Percentiles rank a stretch among this genome's conserved stretches.
Conservation (phyloP, 2,797 vertebrate species). For the Scomberomorus guttatus region DNA sequence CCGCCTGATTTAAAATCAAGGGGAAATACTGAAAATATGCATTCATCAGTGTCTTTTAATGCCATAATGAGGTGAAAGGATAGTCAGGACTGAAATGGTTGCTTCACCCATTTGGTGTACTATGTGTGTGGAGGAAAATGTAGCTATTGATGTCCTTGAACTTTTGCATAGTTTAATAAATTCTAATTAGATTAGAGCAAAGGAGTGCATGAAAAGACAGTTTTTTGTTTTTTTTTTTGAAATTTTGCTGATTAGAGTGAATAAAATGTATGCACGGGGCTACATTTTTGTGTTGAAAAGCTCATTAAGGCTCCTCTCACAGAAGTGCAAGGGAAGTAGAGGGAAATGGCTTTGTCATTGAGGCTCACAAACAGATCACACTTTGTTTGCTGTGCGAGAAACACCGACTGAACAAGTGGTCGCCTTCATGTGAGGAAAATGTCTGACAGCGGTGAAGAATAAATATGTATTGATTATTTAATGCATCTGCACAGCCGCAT, state of each 20-base stretch:
- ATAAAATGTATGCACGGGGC: constrained; percentile 66
- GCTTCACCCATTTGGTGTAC: constrained; percentile 39
- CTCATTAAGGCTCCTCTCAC: constrained; percentile 72
- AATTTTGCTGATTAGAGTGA: constrained; percentile 79
- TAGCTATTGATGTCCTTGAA: constrained; percentile 76
- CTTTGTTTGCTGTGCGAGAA: constrained; percentile 55
- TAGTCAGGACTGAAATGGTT: constrained; percentile 54
- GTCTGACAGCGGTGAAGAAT: constrained; percentile 32
- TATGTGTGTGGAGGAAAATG: constrained; percentile 48
- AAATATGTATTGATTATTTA: constrained; percentile 67
- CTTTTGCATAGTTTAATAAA: constrained; percentile 80
- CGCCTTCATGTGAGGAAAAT: constrained; percentile 31
- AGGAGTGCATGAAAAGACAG: constrained; percentile 70
- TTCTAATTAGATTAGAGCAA: constrained; percentile 81
- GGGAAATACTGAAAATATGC: constrained; percentile 62
- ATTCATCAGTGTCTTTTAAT: constrained; percentile 62
- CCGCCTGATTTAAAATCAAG: constrained; percentile 59
- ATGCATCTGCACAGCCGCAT: constrained; percentile 34
- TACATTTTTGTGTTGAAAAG: constrained; percentile 62
- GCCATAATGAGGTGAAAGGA: constrained; percentile 64
- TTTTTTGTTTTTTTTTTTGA: constrained; percentile 68
- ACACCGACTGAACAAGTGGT: constrained; percentile 43
- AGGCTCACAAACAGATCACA: constrained; percentile 45
- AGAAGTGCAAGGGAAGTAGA: constrained; percentile 48
- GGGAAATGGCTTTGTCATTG: constrained; percentile 59